A percentile compares a stretch with the other conserved stretches of the same genome.
Evolutionary conservation across 2,888 invertebrate genomes (phyloP).

Genomic region (Bombylius major): DNA sequence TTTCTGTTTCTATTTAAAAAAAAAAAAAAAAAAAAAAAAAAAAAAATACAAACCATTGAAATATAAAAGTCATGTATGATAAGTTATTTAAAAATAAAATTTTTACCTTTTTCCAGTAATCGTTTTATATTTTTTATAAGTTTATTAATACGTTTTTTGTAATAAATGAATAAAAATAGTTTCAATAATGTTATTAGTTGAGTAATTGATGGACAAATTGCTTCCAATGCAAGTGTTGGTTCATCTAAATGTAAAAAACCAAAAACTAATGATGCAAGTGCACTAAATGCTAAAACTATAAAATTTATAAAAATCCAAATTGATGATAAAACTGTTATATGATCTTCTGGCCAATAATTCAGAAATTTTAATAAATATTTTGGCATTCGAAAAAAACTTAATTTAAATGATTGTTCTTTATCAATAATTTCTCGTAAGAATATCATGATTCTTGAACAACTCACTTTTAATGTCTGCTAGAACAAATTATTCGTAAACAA

Average conservation of each 20-base stretch:
- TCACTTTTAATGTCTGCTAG: no score
- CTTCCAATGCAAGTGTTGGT: slow-evolving; percentile 27
- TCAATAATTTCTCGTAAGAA: background rate
- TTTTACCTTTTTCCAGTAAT: slow-evolving; percentile 22
- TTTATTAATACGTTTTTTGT: background rate
- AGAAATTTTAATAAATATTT: slow-evolving; percentile 21
- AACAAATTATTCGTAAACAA: no score
- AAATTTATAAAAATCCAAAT: slow-evolving; percentile 20
- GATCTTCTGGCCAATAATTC: slow-evolving; percentile 28
- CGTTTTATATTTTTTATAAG: background rate
- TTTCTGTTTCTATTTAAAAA: background rate
- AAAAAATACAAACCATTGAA: background rate
- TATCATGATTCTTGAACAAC: no score
- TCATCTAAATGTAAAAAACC: slow-evolving; percentile 23
- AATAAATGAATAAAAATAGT: slow-evolving; percentile 23
- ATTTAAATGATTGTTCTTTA: background rate
- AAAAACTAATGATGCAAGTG: slow-evolving; percentile 25
- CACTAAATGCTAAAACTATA: slow-evolving; percentile 23
- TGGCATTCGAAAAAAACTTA: slow-evolving; percentile 10
- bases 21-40: background rate
- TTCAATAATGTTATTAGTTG: slow-evolving; percentile 28
- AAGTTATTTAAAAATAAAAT: background rate
- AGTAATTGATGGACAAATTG: slow-evolving; percentile 29
- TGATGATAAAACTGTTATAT: slow-evolving; percentile 14
- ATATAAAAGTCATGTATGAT: background rate